Evolutionary conservation across 2,113 vertebrate genomes (phyloP).

Genomic region (Bufo gargarizans): DNA sequence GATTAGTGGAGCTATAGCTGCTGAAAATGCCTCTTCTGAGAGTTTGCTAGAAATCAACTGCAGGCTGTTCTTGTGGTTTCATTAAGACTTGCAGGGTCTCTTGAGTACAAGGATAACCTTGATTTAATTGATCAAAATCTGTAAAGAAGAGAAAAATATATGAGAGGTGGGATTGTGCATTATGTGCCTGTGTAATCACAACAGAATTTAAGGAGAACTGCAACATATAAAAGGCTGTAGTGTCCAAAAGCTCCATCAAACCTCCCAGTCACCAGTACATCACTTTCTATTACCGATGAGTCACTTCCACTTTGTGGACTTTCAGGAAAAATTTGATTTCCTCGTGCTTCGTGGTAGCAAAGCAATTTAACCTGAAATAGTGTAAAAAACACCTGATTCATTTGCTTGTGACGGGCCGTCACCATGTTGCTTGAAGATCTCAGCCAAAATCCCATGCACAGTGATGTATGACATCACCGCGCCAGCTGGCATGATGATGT

Average conservation of each 20-base stretch:
- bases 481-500: no score
- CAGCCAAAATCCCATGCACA: no score
- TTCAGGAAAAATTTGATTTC: no score
- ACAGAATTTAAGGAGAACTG: background rate
- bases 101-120: slow-evolving; percentile 46
- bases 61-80: slow-evolving; percentile 46
- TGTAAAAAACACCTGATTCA: no score
- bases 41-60: slow-evolving; percentile 21
- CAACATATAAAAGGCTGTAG: background rate
- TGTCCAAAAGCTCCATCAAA: background rate
- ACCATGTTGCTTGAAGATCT: no score
- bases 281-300: no score
- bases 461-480: no score
- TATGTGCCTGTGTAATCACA: background rate
- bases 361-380: no score
- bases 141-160: slow-evolving; percentile 5
- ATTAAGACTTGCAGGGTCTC: slow-evolving; percentile 24
- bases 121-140: slow-evolving; percentile 53
- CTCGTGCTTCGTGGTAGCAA: no score
- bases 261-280: no score
- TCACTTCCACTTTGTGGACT: no score
- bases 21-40: slow-evolving; percentile 42
- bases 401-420: no score
- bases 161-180: background rate
- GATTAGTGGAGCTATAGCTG: slow-evolving; percentile 36